These are phyloP conservation scores for Heliconius charithonia DNA, from an alignment of 2,888 invertebrate genomes.

Conservation along the genomic window DNA sequence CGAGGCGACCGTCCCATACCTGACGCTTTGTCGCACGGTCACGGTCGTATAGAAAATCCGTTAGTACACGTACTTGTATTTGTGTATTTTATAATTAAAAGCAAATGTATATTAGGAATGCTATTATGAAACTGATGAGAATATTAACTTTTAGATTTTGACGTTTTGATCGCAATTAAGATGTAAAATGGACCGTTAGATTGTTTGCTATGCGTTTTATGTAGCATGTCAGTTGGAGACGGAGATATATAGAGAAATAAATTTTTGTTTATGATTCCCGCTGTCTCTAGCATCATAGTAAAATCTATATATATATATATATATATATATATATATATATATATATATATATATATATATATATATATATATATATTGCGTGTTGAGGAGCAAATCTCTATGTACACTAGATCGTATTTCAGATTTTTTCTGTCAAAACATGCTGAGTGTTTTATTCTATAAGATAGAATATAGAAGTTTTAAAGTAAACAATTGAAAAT, in stretches of 20 bases:
- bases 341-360: no score
- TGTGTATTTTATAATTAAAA: constrained; percentile 77
- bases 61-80: constrained; percentile 70
- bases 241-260: no score
- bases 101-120: constrained; percentile 63
- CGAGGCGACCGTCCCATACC: constrained; percentile 64
- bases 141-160: not conserved
- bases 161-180: not conserved
- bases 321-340: no score
- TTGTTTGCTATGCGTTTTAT: not conserved
- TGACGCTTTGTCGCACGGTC: constrained; percentile 73
- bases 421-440: no score
- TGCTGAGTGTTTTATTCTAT: no score
- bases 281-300: no score
- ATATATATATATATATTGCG: no score
- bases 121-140: constrained; percentile 58
- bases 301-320: no score
- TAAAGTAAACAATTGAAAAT: not conserved
- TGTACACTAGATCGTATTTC: no score
- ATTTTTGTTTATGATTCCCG: no score
- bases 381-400: no score
- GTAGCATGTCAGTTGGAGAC: not conserved
- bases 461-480: no score
- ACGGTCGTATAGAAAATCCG: constrained; percentile 60
- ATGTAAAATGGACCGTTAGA: not conserved